Base-by-base conservation (phyloP, 2,113 vertebrate genomes). In the Ameiurus melas region DNA sequence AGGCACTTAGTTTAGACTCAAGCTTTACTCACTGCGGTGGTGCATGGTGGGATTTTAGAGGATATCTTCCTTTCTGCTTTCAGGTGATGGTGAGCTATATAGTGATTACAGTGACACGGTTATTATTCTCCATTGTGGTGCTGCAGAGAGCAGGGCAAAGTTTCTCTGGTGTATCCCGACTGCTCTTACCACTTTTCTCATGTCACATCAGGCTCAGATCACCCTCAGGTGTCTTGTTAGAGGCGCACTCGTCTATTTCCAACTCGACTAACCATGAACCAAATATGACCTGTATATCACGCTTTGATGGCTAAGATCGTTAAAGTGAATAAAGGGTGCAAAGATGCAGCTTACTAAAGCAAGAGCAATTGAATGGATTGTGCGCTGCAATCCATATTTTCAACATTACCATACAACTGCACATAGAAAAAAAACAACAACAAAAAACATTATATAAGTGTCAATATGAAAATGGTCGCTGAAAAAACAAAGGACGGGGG, bases 41-140 rank as follows among this genome's bases (percentile, higher is more conserved):
- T 39, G 33, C 80, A 82, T 82, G 60, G 30, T 82, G 80, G 80
- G 80, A 82, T 60, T 55, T 58, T 14, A 16, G 20, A 25, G 55
- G 30, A 39, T 82, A 36, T 36, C 57, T 58, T 25, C 30, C 1
- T 57, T 27, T 25, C 68, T 75, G 4, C 4, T 77, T 47, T 78
- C 25, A 77, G 39, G 27, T 27, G 25, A 25, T 47, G 43, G 75
- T 25, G 30, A 20, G 39, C 20, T 82, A 27, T 60, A 82, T 3
- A 25, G 20, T 25, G 30, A 60, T 60, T 60, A 36, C 30, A 39
- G 55, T 39, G 55, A 39, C 19, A 22, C 14, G 25, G 80, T 39
- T 82, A 82, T 25, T 36, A 55, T 57, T 55, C 47, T 80, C 51
- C n/a, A 17, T 27, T 30, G 5, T 19, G n/a, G 51, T 30, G 27